A percentile compares a stretch with the other conserved stretches of the same genome.
These are phyloP conservation scores for Orthonychiurus folsomi DNA, from an alignment of 2,888 invertebrate species.

Conservation along the genomic window DNA sequence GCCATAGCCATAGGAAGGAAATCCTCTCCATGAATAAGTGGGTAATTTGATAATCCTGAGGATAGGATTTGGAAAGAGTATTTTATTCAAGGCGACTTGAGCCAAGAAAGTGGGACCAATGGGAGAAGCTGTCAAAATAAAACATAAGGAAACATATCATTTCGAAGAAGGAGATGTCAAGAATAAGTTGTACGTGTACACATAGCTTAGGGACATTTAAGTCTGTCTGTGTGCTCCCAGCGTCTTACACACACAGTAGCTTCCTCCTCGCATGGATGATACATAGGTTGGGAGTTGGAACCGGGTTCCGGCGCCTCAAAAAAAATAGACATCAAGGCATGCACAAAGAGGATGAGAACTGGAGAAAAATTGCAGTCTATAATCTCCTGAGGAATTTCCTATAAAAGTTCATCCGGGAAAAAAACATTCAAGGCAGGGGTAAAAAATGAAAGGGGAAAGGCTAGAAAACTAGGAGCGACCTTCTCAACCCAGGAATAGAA, in stretches of 20 bases:
- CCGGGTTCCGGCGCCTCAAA: conserved; percentile 2
- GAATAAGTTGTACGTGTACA: conserved; percentile 4
- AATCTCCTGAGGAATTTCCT: conserved; percentile 38
- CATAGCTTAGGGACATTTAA: conserved; percentile 7
- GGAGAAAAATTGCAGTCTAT: conserved; percentile 35
- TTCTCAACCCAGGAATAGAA: conserved; percentile 7
- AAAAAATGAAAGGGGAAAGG: conserved; percentile 11
- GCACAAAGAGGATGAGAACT: conserved; percentile 19
- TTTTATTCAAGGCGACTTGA: too few species aligned
- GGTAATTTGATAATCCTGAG: too few species aligned
- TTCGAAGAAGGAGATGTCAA: conserved; percentile 4
- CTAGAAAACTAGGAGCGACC: background rate
- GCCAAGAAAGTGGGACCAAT: too few species aligned
- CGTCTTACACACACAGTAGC: too few species aligned
- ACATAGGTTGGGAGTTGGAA: too few species aligned
- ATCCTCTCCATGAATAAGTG: too few species aligned
- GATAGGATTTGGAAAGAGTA: too few species aligned
- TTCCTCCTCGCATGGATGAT: too few species aligned
- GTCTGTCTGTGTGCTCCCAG: background rate
- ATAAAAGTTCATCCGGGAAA: conserved; percentile 33
- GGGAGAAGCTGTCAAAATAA: too few species aligned
- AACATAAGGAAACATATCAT: too few species aligned
- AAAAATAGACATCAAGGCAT: conserved; percentile 10
- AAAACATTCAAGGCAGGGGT: conserved; percentile 21
- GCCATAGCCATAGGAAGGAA: too few species aligned